Evolutionary conservation across 2,888 invertebrate genomes (phyloP).

Genomic region (Petrolisthes cinctipes): DNA sequence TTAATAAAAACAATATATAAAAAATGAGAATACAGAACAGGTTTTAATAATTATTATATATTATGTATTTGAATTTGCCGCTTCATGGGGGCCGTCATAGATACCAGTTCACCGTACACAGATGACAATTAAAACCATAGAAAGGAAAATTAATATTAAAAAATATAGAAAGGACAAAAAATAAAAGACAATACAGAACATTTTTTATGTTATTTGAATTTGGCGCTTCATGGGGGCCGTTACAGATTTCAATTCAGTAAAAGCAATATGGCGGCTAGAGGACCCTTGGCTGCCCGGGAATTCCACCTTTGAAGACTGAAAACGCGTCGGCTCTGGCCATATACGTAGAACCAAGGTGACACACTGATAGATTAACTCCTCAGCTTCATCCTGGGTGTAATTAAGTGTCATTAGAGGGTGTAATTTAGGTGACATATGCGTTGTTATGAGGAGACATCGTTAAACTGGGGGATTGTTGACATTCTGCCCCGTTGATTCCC

Average conservation of each 20-base stretch:
- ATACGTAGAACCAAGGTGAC: slow-evolving; percentile 17
- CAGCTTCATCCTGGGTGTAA: neutral
- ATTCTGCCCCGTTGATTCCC: neutral
- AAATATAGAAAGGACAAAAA: no score
- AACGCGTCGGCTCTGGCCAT: slow-evolving; percentile 18
- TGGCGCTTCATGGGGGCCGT: slow-evolving; percentile 46
- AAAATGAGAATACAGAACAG: no score
- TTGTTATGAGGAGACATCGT: slow-evolving; percentile 26
- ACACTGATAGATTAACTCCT: neutral
- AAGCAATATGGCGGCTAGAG: slow-evolving; percentile 46
- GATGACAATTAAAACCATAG: no score
- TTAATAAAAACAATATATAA: no score
- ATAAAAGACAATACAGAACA: neutral
- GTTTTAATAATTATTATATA: no score
- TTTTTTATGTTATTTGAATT: slow-evolving; percentile 17
- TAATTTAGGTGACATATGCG: neutral
- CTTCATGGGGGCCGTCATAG: no score
- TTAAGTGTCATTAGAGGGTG: neutral
- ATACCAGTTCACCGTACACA: no score
- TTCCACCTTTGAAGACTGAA: slow-evolving; percentile 47
- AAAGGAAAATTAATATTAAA: no score
- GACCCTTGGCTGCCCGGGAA: slow-evolving; percentile 24
- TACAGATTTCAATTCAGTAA: slow-evolving; percentile 50
- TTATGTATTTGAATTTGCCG: no score
- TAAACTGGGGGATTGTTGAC: slow-evolving; percentile 35